Base-by-base conservation (phyloP, 2,797 vertebrate species). In the Leuciscus waleckii region DNA sequence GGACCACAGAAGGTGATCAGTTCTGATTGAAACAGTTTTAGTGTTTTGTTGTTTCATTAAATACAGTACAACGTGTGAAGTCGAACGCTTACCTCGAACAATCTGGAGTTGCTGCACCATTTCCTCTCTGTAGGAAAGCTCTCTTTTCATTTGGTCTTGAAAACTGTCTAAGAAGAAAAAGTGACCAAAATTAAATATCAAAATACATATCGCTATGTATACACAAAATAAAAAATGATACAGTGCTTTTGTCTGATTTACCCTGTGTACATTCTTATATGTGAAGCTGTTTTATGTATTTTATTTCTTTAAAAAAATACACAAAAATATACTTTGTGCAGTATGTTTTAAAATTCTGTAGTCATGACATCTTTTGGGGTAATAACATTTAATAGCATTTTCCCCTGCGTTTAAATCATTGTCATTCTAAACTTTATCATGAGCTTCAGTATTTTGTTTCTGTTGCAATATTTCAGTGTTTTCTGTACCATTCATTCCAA, bases 81-180 rank as follows among this genome's bases (percentile, higher is more conserved):
- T 63, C 65, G 32, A 77, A 68, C 67, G 91, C 94, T 95, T 93
- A 99, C 98, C 98, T 97, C 98, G 95, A 90, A 99, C 98, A 90
- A 99, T 99, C 93, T 99, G 98, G 74, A 99, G 96, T 92, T 99
- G 98, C 92, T 99, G 98, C 73, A 99, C 97, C 98, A 99, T 99
- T 93, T 99, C 98, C 90, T 99, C 98, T 89, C 98, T 93, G 91
- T 99, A 99, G 70, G 98, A 98, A 90, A 99, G 95, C 92, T 99
- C 98, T 91, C 98, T 95, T 92, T 99, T 99, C 98, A 99, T 99
- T 93, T 99, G 98, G 93, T 99, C 97, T 93, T 99, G 98, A 91
- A 99, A 99, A 94, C 99, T 99, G 95, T 99, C 98, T 99, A 94
- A 78, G 91, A 92, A 93, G 71, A 35, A 90, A 87, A 74, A 54